Base-by-base conservation (phyloP, 1,140 invertebrate genomes). In the Drosophila kanapiae region DNA sequence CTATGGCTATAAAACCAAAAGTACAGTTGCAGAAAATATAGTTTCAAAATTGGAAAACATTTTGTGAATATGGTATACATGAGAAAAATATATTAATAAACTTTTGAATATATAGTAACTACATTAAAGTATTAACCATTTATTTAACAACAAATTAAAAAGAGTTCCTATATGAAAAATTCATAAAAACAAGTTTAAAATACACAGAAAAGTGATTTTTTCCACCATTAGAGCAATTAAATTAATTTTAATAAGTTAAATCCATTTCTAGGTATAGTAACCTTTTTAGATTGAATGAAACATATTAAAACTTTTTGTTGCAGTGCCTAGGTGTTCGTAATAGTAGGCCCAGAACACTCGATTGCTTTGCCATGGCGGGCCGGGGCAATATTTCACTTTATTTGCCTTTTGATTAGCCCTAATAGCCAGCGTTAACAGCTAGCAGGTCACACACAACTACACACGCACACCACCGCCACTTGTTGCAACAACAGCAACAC, bases 341-440 rank as follows among this genome's bases (percentile, higher is more conserved):
- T 43, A 27, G 35, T 65, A 38, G 35, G 53, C 53, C 29, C 63
- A 49, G 53, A 70, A 38, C 63, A 68, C 62, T 68, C 63, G 67
- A 68, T 70, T 70, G 67, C 67, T 53, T 33, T 33, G 48, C 63
- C 16, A 47, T 31, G 67, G 63, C 48, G 48, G 40, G 8, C 47
- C 64, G 72, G 43, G 43, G 53, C 75, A 78, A 79, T 82, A 82
- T 78, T 80, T 80, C 65, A 81, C 75, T 88, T 88, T 88, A 88
- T 90, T 88, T 84, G 81, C 78, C 75, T 82, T 88, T 88, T 88
- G 85, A 88, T 88, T 90, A 85, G 85, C 81, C 82, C 75, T 90
- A 88, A 88, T 90, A 82, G 85, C 85, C 69, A 57, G 71, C 49
- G 69, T 60, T 69, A 78, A 75, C 68, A 77, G 27, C 68, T 42